A percentile compares a stretch with the other conserved stretches of the same genome.
Conservation (phyloP, 2,888 invertebrate species). For the Syrista parreyssii region DNA sequence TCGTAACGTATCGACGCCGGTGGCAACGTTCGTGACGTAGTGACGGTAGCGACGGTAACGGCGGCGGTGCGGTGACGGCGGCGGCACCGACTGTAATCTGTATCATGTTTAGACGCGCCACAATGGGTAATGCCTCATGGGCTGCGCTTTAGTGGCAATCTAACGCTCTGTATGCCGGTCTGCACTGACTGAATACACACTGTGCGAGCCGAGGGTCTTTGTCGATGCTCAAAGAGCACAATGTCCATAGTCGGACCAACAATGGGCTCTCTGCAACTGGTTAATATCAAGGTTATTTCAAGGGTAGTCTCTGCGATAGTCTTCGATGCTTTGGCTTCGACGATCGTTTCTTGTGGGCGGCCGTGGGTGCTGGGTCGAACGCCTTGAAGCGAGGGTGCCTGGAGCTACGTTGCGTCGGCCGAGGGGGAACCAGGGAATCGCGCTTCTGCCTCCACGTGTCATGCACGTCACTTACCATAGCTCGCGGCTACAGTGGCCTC, state of each 20-base stretch:
- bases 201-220: conserved; percentile 43
- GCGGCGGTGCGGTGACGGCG: background rate
- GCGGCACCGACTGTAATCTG: conserved; percentile 15
- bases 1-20: background rate
- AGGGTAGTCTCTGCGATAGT: conserved; percentile 43
- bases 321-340: background rate
- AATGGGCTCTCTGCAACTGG: conserved; percentile 56
- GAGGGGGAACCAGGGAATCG: background rate
- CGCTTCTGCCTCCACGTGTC: background rate
- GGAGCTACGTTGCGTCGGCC: background rate
- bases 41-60: background rate
- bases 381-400: background rate
- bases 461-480: no score
- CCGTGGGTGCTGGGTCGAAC: background rate
- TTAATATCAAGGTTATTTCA: conserved; percentile 60
- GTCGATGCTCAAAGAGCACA: conserved; percentile 57
- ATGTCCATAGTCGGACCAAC: conserved; percentile 56
- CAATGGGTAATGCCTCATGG: conserved; percentile 43
- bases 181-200: conserved; percentile 39
- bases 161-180: conserved; percentile 38
- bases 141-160: conserved; percentile 47
- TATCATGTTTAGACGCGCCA: conserved; percentile 17
- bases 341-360: background rate
- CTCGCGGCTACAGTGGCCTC: background rate
- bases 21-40: background rate